Conservation (phyloP, 2,888 invertebrate genomes). For the Drosophila nr. medialis region DNA sequence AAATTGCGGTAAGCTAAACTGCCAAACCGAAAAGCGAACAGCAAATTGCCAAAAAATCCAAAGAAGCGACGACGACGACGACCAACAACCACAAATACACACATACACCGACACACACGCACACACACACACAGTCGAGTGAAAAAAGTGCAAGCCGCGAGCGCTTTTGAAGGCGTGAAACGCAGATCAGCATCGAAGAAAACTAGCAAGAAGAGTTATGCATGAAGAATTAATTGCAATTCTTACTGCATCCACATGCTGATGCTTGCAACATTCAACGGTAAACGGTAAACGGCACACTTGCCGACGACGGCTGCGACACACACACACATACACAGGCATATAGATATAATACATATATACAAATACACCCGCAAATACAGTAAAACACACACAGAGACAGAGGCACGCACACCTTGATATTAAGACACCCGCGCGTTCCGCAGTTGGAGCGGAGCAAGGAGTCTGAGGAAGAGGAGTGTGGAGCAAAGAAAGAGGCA, state of each 20-base stretch:
- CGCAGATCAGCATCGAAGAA: slow-evolving; percentile 47
- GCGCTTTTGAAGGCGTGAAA: slow-evolving; percentile 61
- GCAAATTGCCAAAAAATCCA: slow-evolving; percentile 56
- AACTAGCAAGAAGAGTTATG: slow-evolving; percentile 28
- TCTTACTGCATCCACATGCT: slow-evolving; percentile 45
- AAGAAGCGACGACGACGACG: slow-evolving; percentile 67
- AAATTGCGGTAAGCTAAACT: slow-evolving; percentile 66
- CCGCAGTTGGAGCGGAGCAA: slow-evolving; percentile 28
- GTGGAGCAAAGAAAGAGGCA: slow-evolving; percentile 15
- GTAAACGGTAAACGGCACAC: slow-evolving; percentile 49
- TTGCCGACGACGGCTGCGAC: slow-evolving; percentile 56
- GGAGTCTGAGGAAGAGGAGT: slow-evolving; percentile 39
- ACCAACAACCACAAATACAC: slow-evolving; percentile 45
- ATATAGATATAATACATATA: slow-evolving; percentile 25
- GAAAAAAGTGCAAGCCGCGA: slow-evolving; percentile 71
- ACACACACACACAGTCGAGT: slow-evolving; percentile 51
- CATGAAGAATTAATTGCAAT: slow-evolving; percentile 62
- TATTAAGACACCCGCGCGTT: slow-evolving; percentile 42
- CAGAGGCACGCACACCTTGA: slow-evolving; percentile 27
- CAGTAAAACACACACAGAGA: slow-evolving; percentile 37
- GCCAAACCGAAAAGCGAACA: slow-evolving; percentile 50
- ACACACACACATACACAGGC: slow-evolving; percentile 23
- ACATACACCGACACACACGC: slow-evolving; percentile 40
- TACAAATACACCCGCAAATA: slow-evolving; percentile 32
- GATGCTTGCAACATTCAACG: slow-evolving; percentile 56